Base-by-base conservation (phyloP, 2,113 vertebrate genomes). In the Entelurus aequoreus region DNA sequence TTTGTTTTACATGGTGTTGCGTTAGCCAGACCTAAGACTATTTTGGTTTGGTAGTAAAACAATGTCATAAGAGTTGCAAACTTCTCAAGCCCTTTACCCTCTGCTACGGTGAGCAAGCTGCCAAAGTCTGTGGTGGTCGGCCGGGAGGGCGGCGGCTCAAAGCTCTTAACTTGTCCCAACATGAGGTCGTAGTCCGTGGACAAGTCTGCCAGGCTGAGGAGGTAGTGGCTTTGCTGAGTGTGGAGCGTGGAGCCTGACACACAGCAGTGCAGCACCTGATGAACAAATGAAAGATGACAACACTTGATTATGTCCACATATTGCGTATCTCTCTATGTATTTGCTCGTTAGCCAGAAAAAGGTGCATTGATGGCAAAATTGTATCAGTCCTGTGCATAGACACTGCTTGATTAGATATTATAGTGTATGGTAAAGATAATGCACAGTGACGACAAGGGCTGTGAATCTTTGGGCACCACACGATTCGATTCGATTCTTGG, bases 201-300 rank as follows among this genome's bases (percentile, higher is more conserved):
- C 69, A 99, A 85, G 81, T 99, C 96, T 0, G 96, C 93, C 78
- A 99, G 87, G 51, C 91, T 96, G 80, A 99, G 83, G 46, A 94
- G 91, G 11, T 95, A 96, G 82, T 94, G 94, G 85, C 94, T 98
- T 76, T 97, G 96, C 65, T 98, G 95, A 2, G 90, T 94, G 49
- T 96, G 94, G 0, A 94, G 92, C 81, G 88, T 94, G 47, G 95
- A 98, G 63, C 96, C 94, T 0, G 92, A 94, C 64, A 98, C 92
- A 44, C 97, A 99, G 63, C 94, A 95, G 85, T 98, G 95, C 28
- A 99, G 88, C 67, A 99, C 94, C 97, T 99, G 82, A 4, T 46
- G 74, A 14, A 64, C 44, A 14, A 64, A n/a, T 46, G 5, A 21
- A 59, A 15, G 40, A 8, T 11, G 47, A 35, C 5, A 14, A 8